phyloP scores from a whole-genome alignment of 2,888 invertebrate species.

The Cephalotes varians region DNA sequence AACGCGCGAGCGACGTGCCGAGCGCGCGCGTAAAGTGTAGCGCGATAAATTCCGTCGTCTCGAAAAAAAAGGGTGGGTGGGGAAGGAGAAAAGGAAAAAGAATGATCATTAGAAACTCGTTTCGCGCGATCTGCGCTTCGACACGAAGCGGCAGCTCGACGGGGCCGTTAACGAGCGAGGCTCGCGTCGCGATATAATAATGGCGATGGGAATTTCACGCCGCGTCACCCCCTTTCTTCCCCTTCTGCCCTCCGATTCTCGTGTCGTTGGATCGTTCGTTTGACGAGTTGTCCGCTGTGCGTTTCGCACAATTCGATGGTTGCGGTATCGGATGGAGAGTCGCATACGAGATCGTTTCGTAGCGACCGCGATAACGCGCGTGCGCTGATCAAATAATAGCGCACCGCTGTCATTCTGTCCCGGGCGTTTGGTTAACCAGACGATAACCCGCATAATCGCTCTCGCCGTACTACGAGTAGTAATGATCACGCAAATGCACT shows the following conservation, averaged over 20 bases:
- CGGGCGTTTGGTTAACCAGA: slow-evolving; percentile 67
- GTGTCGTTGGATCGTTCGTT: slow-evolving; percentile 38
- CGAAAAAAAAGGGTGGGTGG: neutral
- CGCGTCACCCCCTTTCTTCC: neutral
- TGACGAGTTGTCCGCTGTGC: slow-evolving; percentile 47
- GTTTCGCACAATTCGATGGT: slow-evolving; percentile 46
- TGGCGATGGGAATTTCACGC: slow-evolving; percentile 46
- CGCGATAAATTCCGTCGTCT: slow-evolving; percentile 55
- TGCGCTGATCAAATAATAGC: slow-evolving; percentile 63
- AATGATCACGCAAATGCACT: slow-evolving; percentile 64
- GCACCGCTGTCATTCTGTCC: slow-evolving; percentile 56
- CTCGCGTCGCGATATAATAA: slow-evolving; percentile 47
- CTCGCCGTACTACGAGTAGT: slow-evolving; percentile 51
- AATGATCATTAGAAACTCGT: slow-evolving; percentile 67
- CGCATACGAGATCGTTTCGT: slow-evolving; percentile 39
- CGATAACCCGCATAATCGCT: slow-evolving; percentile 71
- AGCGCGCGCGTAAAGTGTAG: slow-evolving; percentile 44
- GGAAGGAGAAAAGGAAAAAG: slow-evolving; percentile 17
- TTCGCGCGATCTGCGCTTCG: slow-evolving; percentile 56
- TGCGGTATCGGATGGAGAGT: slow-evolving; percentile 43
- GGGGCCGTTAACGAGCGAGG: slow-evolving; percentile 50
- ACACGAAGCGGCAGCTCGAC: slow-evolving; percentile 54
- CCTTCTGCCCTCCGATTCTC: neutral
- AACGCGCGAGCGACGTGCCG: slow-evolving; percentile 56
- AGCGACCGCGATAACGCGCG: slow-evolving; percentile 27